Evolutionary conservation across 1,140 invertebrate species (phyloP), one percentile per base, ranked within the genome.

Genomic region (Aleiodes sp.): DNA sequence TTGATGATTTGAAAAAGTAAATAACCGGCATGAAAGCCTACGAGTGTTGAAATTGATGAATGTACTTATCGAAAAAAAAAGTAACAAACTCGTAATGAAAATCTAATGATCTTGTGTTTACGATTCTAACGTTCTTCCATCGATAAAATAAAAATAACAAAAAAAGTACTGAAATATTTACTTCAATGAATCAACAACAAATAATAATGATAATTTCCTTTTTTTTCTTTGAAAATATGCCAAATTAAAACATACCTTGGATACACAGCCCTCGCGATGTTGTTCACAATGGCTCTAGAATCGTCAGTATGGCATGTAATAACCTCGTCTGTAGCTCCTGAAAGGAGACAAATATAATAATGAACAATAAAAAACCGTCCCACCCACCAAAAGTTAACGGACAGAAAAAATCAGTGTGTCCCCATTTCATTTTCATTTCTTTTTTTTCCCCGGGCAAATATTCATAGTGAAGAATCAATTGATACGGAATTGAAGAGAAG

Each of bases 291-390:
- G 56, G 75, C 76, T 73, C 72, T 82, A 82, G 80, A 81, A 80
- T 76, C 75, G 81, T 86, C 83, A 86, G 80, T 86, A 86, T 64
- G 85, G 85, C 84, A 86, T 85, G 70, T 85, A 86, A 75, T 82
- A 86, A 33, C 83, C 83, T 69, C 85, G 82, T 77, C 84, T 82
- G 74, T 86, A 85, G 80, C 82, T 85, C 75, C 85, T 86, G 60
- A 8, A 73, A 73, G 24, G 69, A 73, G 68, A 73, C 19, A 73
- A 73, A 59, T 68, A 70, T 57, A 70, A 65, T 62, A 76, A 14
- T 65, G 61, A 69, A 52, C 31, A 46, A 57, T 67, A 68, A 64
- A 43, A 29, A 52, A 43, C 26, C 43, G 26, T 8, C 28, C 28
- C 41, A 21, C 46, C 46, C 43, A 10, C 19, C 31, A 4, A 35